Conservation (phyloP, 2,888 invertebrate species). For the Chrysina gloriosa region DNA sequence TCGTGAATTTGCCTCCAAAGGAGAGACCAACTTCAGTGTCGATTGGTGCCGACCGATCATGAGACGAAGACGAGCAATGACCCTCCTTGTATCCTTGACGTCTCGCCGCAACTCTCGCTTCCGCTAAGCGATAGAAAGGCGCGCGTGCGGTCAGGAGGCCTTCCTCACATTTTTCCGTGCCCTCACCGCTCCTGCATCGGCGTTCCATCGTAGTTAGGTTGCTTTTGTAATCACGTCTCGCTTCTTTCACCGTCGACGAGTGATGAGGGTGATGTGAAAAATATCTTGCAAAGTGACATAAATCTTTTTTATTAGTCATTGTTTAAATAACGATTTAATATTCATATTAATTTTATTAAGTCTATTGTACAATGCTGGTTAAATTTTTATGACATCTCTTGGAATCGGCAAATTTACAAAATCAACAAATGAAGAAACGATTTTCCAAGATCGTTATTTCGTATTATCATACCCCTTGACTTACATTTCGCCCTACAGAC, state of each 20-base stretch:
- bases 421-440: too few species aligned
- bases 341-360: neutral
- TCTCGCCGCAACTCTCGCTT: conserved; percentile 49
- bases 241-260: neutral
- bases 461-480: too few species aligned
- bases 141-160: conserved; percentile 33
- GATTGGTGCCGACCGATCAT: conserved; percentile 31
- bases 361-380: neutral
- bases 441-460: too few species aligned
- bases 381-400: too few species aligned
- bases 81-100: conserved; percentile 48
- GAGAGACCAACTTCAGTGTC: conserved; percentile 16
- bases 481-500: too few species aligned
- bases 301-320: neutral
- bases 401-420: too few species aligned
- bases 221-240: neutral
- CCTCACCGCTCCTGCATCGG: neutral
- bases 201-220: neutral
- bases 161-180: conserved; percentile 13
- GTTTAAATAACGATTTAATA: neutral
- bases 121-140: conserved; percentile 45
- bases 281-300: neutral
- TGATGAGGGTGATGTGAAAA: neutral
- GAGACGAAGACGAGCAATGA: conserved; percentile 46
- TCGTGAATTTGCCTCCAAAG: conserved; percentile 11